phyloP scores from a whole-genome alignment of 2,113 vertebrate genomes.

The Psammodynastes pulverulentus region DNA sequence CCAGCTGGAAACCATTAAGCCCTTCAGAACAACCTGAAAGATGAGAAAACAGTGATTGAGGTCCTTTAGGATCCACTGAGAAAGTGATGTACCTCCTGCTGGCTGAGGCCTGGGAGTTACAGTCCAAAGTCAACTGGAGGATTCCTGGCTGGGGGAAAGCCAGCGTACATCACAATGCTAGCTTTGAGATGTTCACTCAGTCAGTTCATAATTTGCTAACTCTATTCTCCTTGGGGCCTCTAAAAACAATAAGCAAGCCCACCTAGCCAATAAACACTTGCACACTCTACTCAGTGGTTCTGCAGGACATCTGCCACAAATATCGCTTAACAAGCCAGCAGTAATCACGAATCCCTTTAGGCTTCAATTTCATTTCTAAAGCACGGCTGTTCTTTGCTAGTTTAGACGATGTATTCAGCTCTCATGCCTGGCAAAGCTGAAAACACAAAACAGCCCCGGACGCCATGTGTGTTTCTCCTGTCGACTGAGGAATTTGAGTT shows the following conservation, averaged over 20 bases:
- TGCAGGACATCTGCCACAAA: constrained; percentile 14
- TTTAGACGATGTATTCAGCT: not conserved
- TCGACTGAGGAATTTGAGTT: not conserved
- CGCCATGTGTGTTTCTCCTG: not conserved
- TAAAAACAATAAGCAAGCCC: not conserved
- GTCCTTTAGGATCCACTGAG: not conserved
- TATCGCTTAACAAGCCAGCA: constrained; percentile 13
- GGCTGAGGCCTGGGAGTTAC: not conserved
- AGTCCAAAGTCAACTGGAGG: not conserved
- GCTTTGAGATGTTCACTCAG: not conserved
- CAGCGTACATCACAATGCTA: not conserved
- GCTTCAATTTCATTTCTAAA: constrained; percentile 1
- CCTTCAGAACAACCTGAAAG: not conserved
- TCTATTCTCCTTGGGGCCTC: not conserved
- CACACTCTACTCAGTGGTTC: not conserved
- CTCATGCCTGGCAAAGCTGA: not conserved
- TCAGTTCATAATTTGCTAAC: not conserved
- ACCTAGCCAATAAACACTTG: not conserved
- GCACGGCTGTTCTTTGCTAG: not conserved
- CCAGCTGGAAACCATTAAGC: not conserved
- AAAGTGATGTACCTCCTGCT: not conserved
- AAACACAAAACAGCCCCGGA: not conserved
- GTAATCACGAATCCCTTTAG: constrained; percentile 3
- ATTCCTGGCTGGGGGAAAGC: not conserved
- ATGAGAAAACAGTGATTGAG: not conserved